Base-by-base conservation (phyloP, 2,797 vertebrate species). In the Mallotus villosus region DNA sequence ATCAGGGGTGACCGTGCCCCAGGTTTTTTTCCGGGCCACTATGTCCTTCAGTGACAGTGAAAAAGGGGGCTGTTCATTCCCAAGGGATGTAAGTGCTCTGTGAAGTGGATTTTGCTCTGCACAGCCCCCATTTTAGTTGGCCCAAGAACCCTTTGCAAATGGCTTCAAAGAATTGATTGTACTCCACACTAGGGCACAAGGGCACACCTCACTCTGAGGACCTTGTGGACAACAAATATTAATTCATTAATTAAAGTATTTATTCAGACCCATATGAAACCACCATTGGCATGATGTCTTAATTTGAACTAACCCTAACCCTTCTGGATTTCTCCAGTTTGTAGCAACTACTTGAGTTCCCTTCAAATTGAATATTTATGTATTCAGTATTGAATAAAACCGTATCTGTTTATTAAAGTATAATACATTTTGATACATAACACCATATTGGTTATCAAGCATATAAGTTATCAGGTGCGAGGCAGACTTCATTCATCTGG, bases 1-100 rank as follows among this genome's bases (percentile, higher is more conserved):
- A 88, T 88, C 83, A 90, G 32, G 68, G 63, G 16, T 59, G 68
- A 64, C 69, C 70, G 81, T 82, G 73, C 70, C 74, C 62, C 14
- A 70, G 24, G 63, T 82, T 79, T 17, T 17, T 70, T 27, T 29
- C 6, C 34, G 19, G 68, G 16, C 64, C 29, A 37, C 9, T 2
- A 79, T 25, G 12, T 63, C 34, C 74, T 80, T 75, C 63, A 69
- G 71, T 74, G 51, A 55, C 49, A 24, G 25, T 53, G 68, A 63
- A 78, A 64, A 70, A 62, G 41, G 16, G 62, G 41, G 8, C 69
- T 87, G 84, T 87, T 88, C 29, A 19, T 2, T 46, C 83, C 76
- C 75, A 80, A 79, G 41, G 60, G 46, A 71, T 64, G 14, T 66
- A 25, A 41, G 12, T 34, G 21, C 19, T 63, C 75, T 83, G 58